Conservation (phyloP, 2,888 invertebrate species). For the Trissoscelio sp. region DNA sequence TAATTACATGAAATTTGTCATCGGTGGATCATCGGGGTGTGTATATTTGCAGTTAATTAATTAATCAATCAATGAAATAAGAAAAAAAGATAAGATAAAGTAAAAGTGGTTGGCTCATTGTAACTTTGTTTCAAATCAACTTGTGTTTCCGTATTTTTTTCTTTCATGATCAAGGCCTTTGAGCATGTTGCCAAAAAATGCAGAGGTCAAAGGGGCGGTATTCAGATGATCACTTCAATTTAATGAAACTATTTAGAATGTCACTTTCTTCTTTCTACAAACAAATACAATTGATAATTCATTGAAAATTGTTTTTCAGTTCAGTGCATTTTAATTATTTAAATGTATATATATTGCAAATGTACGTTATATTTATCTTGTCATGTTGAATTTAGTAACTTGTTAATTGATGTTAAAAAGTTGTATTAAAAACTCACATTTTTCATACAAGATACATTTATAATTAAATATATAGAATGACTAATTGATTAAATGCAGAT, state of each 20-base stretch:
- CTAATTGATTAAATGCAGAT: too few species aligned
- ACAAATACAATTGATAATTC: too few species aligned
- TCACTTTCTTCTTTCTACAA: too few species aligned
- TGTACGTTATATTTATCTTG: too few species aligned
- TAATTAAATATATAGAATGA: not conserved
- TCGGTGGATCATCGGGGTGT: constrained; percentile 81
- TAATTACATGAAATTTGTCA: constrained; percentile 79
- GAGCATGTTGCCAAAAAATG: constrained; percentile 46
- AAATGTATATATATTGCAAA: too few species aligned
- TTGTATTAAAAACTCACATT: too few species aligned
- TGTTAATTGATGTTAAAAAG: too few species aligned
- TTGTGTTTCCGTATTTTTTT: constrained; percentile 4
- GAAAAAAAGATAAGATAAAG: not conserved
- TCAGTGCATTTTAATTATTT: too few species aligned
- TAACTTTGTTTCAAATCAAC: not conserved
- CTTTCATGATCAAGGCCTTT: constrained; percentile 58
- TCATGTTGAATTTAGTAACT: too few species aligned
- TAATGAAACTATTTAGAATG: not conserved
- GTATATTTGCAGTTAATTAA: constrained; percentile 61
- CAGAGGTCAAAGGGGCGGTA: constrained; percentile 63
- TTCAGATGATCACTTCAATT: not conserved
- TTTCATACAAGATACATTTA: too few species aligned
- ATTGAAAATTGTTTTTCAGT: too few species aligned
- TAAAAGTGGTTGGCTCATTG: not conserved
- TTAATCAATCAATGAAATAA: not conserved